Evolutionary conservation across 2,888 invertebrate genomes (phyloP).

Genomic region (Lottia gigantea): DNA sequence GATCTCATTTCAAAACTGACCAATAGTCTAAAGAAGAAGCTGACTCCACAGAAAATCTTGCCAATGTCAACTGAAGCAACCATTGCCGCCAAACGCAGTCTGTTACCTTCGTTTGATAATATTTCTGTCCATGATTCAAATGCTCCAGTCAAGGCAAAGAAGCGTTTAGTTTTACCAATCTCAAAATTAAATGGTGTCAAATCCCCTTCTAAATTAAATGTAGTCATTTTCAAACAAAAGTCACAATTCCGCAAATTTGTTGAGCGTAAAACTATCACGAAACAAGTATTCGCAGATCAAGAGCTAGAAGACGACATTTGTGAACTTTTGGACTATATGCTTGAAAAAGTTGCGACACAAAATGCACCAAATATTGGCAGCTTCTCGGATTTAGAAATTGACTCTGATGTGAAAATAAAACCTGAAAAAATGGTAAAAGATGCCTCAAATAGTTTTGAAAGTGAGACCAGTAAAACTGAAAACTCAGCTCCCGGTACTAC

Average conservation of each 20-base stretch:
- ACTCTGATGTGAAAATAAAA: no score
- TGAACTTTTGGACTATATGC: no score
- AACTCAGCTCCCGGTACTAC: no score
- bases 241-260: background rate
- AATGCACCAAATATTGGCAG: no score
- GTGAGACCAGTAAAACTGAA: no score
- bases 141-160: background rate
- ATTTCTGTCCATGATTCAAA: background rate
- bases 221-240: background rate
- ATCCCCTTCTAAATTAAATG: background rate
- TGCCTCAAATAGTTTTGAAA: no score
- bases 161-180: background rate
- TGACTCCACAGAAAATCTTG: background rate
- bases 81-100: background rate
- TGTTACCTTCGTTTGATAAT: background rate
- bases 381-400: no score
- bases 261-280: no score
- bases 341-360: no score
- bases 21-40: background rate
- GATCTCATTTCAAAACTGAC: slow-evolving; percentile 5
- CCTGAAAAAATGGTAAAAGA: no score
- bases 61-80: background rate
- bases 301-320: no score
- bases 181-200: background rate
- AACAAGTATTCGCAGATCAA: no score